Evolutionary conservation across 2,113 vertebrate genomes (phyloP), one percentile per base, ranked within the genome.

Genomic region (Macheiramphus alcinus): DNA sequence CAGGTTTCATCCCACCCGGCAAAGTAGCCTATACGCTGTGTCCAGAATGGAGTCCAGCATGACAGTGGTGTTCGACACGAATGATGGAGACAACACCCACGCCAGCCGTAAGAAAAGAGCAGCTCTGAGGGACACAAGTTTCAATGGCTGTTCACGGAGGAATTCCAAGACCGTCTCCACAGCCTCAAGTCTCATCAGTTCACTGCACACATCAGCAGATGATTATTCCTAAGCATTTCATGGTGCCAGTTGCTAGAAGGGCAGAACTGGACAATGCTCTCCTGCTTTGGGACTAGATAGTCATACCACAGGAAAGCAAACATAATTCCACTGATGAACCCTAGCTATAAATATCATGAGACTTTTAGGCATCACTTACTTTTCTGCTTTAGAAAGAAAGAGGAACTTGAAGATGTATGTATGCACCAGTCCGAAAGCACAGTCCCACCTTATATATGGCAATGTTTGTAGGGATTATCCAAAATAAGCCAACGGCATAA

Each of bases 11-110:
- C 98, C 99, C 2, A 98, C 98, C 0, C 98, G 97, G 19, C 99
- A 99, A 89, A 99, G 99, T 86, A 99, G 99, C 95, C 98, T 99
- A 74, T 99, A 99, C 34, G 98, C 99, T 0, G 98, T 99, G 84
- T 99, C 99, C 36, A 98, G 99, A 78, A 99, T 99, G 98, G 99
- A 99, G 86, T 99, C 99, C 92, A 99, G 98, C 80, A 94, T 98
- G 98, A 98, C 99, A 2, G 97, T 99, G 86, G 98, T 98, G 80
- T 97, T 98, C 0, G 98, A 99, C 67, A 48, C 98, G 1, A 97
- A 56, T 0, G 98, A 99, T 3, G 97, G 94, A 9, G 98, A 98
- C 14, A 97, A 63, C 14, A 53, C 74, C 43, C 97, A 97, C 0
- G 0, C 96, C 53, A 91, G 83, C 50, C 97, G 97, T 48, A 99